Base-by-base conservation (phyloP, 2,888 invertebrate species). In the Lamproptera curius region DNA sequence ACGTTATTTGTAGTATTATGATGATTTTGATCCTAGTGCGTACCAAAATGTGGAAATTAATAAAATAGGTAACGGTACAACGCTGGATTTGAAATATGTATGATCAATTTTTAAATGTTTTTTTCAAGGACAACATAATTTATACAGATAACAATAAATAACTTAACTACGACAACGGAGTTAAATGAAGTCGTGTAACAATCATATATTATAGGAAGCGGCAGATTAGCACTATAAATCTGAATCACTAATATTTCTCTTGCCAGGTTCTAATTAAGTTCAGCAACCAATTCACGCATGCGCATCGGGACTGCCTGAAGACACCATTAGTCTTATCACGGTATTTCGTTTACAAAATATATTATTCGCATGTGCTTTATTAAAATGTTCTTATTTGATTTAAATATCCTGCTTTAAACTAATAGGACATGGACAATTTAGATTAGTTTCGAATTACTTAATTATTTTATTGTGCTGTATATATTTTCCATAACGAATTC, bases 171-270 rank as follows among this genome's bases (percentile, higher is more conserved):
- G 54, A 40, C 44, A 43, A 46, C 35, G 20, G 28, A 11, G 35
- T 11, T 44, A 42, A 46, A 56, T 54, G 47, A 57, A 65, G 63
- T 62, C 61, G 57, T 62, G 63, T 63, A 59, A 62, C 66, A 59
- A 58, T 52, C 60, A 61, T 73, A 66, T 70, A 70, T 71, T 67
- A 73, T 57, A 46, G 42, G 54, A 64, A 58, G 61, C 62, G 67
- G 72, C 70, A 65, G 61, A 55, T 63, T 57, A 52, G 53, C 54
- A 59, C 64, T 68, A 77, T 81, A 77, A 74, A 82, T 79, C 74
- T 75, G 69, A 72, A 75, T 78, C 72, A 73, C 71, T 76, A 78
- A 82, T 83, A 82, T 77, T 73, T 81, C 76, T 75, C 74, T 73
- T 72, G 68, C 67, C 66, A 62, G 57, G 64, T 67, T 70, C 76